Percentiles rank a stretch among this genome's conserved stretches.
Conservation (phyloP, 2,113 vertebrate genomes). For the Ancistrus triradiatus region DNA sequence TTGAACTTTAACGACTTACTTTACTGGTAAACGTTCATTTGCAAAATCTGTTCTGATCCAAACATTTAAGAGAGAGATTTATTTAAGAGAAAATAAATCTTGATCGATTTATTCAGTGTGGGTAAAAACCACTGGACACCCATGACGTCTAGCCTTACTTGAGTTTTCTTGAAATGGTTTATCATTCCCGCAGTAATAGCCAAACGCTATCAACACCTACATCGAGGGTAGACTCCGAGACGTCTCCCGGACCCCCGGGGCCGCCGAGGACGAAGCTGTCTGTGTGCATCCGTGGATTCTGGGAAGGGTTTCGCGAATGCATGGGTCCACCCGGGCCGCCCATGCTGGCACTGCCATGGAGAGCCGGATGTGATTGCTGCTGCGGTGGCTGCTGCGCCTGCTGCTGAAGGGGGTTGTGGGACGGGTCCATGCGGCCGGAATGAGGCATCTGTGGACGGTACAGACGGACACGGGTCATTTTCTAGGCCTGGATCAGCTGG, state of each 20-base stretch:
- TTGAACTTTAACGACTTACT: no score
- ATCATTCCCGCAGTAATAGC: no score
- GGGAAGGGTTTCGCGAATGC: conserved; percentile 71
- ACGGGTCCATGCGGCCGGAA: conserved; percentile 72
- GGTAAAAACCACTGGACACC: no score
- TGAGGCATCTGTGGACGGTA: conserved; percentile 65
- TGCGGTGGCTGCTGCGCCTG: conserved; percentile 66
- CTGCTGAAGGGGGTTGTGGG: conserved; percentile 72
- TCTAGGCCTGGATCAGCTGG: no score
- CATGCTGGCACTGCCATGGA: conserved; percentile 59
- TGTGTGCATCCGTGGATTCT: conserved; percentile 67
- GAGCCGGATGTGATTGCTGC: conserved; percentile 66
- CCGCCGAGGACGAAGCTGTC: conserved; percentile 70
- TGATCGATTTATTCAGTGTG: no score
- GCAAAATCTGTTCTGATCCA: no score
- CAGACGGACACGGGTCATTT: no score
- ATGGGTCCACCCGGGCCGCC: conserved; percentile 68
- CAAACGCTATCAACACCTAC: conserved; percentile 70
- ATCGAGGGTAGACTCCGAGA: conserved; percentile 81
- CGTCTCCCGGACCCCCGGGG: conserved; percentile 70
- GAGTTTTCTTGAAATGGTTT: no score
- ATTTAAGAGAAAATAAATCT: no score
- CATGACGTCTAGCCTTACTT: no score
- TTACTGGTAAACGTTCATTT: no score
- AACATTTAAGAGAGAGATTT: no score